phyloP scores from a whole-genome alignment of 2,888 invertebrate species.

The Spisula subtruncata region DNA sequence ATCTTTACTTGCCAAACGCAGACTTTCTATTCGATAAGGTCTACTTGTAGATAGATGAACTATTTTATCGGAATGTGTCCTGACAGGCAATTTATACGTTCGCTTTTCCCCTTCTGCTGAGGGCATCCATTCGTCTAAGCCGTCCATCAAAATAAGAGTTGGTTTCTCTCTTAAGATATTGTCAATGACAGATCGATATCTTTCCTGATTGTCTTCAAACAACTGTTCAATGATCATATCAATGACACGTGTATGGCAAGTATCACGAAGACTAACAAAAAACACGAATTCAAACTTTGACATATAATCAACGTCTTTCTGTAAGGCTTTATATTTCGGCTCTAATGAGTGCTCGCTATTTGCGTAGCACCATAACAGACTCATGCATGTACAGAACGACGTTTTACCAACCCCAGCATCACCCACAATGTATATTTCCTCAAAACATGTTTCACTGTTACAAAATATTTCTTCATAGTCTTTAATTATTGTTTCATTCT shows the following conservation, averaged over 20 bases:
- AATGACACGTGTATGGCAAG: no score
- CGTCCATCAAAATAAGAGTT: background rate
- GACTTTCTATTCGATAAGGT: background rate
- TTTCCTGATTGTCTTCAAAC: no score
- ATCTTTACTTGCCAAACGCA: background rate
- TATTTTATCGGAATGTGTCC: background rate
- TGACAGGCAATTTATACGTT: background rate
- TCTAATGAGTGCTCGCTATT: background rate
- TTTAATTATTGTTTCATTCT: background rate
- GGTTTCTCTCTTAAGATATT: conserved; percentile 40
- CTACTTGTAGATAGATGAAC: background rate
- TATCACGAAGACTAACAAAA: no score
- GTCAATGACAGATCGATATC: no score
- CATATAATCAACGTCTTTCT: background rate
- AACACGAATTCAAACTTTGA: background rate
- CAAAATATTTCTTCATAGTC: background rate
- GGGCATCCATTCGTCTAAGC: background rate
- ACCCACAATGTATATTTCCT: background rate
- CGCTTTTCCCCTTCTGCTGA: background rate
- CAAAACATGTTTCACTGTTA: background rate
- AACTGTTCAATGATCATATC: no score
- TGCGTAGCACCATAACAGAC: no score
- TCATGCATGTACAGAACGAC: no score
- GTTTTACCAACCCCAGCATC: background rate
- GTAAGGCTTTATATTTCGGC: background rate